Conservation (phyloP, 2,113 vertebrate species). For the Callionymus lyra region DNA sequence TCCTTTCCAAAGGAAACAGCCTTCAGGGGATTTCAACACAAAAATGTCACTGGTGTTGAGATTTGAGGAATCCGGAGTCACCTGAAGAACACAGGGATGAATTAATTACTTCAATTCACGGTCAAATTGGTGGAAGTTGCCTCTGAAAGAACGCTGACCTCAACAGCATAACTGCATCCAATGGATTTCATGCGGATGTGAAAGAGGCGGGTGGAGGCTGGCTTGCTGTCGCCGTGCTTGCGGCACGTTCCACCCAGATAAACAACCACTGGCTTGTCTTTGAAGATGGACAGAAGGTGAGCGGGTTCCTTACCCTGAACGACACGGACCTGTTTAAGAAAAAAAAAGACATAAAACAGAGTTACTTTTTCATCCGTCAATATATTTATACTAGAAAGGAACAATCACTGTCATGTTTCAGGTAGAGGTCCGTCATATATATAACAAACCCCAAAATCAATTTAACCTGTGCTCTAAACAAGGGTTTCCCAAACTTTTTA, state of each 20-base stretch:
- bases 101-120: neutral
- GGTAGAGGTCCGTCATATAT: too few relatives aligned
- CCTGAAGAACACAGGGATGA: constrained; percentile 35
- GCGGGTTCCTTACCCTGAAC: constrained; percentile 67
- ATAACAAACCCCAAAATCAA: too few relatives aligned
- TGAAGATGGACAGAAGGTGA: constrained; percentile 68
- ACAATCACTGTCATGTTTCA: too few relatives aligned
- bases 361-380: too few relatives aligned
- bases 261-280: constrained; percentile 58
- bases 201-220: constrained; percentile 52
- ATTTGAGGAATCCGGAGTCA: constrained; percentile 42
- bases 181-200: constrained; percentile 62
- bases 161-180: constrained; percentile 58
- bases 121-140: neutral
- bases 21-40: constrained; percentile 52
- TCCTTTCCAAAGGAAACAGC: constrained; percentile 56
- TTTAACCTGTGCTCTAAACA: too few relatives aligned
- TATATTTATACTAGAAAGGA: too few relatives aligned
- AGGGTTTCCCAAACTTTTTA: too few relatives aligned
- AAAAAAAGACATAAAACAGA: neutral
- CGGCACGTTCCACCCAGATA: constrained; percentile 63
- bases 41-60: constrained; percentile 70
- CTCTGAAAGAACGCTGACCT: constrained; percentile 43
- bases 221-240: constrained; percentile 30
- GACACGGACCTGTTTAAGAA: constrained; percentile 59